Evolutionary conservation across 2,797 vertebrate species (phyloP).

Genomic region (Masticophis lateralis): DNA sequence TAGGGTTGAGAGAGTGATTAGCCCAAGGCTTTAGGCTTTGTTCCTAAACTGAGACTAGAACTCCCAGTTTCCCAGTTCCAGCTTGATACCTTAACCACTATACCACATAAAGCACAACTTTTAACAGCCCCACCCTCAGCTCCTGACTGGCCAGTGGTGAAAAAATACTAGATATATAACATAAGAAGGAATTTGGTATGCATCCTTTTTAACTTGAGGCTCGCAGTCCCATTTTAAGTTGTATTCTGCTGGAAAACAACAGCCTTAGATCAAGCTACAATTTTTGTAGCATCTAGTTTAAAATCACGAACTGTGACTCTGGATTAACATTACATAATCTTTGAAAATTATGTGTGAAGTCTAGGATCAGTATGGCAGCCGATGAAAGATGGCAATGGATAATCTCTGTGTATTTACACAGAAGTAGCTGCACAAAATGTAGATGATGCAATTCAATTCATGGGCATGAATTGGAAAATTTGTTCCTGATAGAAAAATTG

Average conservation of each 20-base stretch:
- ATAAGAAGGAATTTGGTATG: background rate
- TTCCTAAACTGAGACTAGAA: background rate
- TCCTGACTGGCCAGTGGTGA: background rate
- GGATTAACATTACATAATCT: background rate
- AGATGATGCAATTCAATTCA: background rate
- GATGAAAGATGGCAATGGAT: background rate
- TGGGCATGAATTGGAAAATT: background rate
- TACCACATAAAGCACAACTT: background rate
- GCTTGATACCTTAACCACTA: background rate
- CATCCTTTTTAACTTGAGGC: background rate
- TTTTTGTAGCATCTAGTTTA: background rate
- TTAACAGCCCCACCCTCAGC: background rate
- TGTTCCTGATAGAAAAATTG: background rate
- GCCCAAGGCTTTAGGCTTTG: background rate
- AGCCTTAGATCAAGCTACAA: background rate
- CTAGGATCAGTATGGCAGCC: background rate
- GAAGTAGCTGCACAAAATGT: background rate
- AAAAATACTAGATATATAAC: background rate
- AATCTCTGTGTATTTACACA: background rate
- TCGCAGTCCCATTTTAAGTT: background rate
- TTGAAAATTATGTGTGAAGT: background rate
- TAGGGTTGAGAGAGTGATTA: background rate
- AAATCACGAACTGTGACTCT: background rate
- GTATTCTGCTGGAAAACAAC: background rate
- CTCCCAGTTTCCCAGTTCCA: background rate